Evolutionary conservation across 2,888 invertebrate genomes (phyloP).

Genomic region (Cyclophora albipunctata): DNA sequence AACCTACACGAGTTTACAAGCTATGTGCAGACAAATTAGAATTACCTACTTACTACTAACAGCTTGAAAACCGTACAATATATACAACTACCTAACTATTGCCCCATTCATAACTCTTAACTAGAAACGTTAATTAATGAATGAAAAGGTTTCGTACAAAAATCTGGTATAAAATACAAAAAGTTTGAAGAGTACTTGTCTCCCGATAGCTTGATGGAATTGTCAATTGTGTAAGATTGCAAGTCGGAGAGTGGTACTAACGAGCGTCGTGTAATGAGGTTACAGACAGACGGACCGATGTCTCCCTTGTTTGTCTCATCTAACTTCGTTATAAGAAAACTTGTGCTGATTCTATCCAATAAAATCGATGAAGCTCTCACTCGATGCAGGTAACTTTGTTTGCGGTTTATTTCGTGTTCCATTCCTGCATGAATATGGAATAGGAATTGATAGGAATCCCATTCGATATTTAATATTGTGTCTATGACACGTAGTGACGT

Average conservation of each 20-base stretch:
- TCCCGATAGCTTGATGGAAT: no score
- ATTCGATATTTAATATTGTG: not conserved
- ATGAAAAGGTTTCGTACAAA: no score
- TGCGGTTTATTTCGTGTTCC: slow-evolving; percentile 7
- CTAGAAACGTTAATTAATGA: no score
- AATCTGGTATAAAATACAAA: no score
- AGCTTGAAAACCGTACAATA: no score
- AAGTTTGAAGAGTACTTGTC: no score
- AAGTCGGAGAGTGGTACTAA: slow-evolving; percentile 25
- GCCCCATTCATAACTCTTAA: no score
- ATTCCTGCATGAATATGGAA: not conserved
- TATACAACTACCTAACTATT: no score
- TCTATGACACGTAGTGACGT: not conserved
- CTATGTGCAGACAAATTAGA: no score
- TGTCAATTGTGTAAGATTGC: no score
- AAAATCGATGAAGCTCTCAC: slow-evolving; percentile 16
- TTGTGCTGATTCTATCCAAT: slow-evolving; percentile 22
- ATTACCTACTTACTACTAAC: no score
- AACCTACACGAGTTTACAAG: no score
- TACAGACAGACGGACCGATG: slow-evolving; percentile 29
- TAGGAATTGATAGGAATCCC: not conserved
- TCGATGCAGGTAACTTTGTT: slow-evolving; percentile 16
- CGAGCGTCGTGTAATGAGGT: slow-evolving; percentile 38
- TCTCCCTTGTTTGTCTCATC: slow-evolving; percentile 40
- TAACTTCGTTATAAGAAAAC: slow-evolving; percentile 43